Evolutionary conservation across 2,113 vertebrate genomes (phyloP).

Genomic region (Ciconia stormi): DNA sequence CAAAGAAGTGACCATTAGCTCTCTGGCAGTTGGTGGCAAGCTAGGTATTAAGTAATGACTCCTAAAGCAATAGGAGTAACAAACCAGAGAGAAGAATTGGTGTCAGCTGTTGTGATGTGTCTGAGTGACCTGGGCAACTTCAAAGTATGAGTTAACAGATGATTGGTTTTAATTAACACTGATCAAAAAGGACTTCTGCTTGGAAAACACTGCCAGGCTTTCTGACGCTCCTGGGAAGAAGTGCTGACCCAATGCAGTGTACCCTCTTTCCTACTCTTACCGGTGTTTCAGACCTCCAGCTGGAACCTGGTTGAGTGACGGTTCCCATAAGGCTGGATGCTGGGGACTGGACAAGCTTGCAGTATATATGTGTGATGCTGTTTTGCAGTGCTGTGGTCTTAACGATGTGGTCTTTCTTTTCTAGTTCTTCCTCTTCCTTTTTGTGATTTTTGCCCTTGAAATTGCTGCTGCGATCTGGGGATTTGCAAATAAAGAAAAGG

Average conservation of each 20-base stretch:
- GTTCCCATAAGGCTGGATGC: not conserved
- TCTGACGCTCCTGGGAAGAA: not conserved
- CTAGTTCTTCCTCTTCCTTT: constrained; percentile 93
- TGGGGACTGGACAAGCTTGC: not conserved
- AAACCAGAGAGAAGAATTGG: not conserved
- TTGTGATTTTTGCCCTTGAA: constrained; percentile 93
- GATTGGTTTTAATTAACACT: not conserved
- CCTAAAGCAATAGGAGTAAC: not conserved
- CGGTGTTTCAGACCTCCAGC: not conserved
- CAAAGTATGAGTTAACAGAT: not conserved
- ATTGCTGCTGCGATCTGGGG: constrained; percentile 95
- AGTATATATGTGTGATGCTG: not conserved
- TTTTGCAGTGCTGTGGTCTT: not conserved
- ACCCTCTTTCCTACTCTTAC: not conserved
- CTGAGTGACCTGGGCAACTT: not conserved
- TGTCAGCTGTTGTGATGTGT: not conserved
- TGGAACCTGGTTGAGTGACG: not conserved
- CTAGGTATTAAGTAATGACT: not conserved
- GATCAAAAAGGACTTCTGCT: constrained; percentile 10
- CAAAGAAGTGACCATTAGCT: not conserved
- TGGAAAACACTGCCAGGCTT: not conserved
- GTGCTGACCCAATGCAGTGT: not conserved
- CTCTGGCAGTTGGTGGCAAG: not conserved
- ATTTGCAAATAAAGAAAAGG: constrained; percentile 91
- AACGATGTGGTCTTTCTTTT: not conserved